A percentile compares a stretch with the other conserved stretches of the same genome.
Conservation (phyloP, 2,888 invertebrate species). For the Ophioninae sp. region DNA sequence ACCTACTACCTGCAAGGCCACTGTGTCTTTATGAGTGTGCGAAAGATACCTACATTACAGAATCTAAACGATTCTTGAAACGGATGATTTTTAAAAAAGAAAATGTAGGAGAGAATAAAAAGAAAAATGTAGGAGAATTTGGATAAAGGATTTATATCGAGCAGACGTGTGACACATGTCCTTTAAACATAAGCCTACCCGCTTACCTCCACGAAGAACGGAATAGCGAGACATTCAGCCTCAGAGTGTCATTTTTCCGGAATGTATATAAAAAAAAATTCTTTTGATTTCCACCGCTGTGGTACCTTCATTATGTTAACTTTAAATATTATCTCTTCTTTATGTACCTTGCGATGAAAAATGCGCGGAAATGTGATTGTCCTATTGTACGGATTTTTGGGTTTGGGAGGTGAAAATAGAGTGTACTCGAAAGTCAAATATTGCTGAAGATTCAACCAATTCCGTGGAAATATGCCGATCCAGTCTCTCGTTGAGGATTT, state of each 20-base stretch:
- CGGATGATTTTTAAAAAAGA: too few relatives aligned
- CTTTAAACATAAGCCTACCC: too few relatives aligned
- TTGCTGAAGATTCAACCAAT: constrained; percentile 66
- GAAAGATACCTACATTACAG: too few relatives aligned
- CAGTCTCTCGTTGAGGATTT: constrained; percentile 64
- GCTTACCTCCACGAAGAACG: too few relatives aligned
- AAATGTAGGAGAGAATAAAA: too few relatives aligned
- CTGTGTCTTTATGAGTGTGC: too few relatives aligned
- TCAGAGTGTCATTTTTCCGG: background rate
- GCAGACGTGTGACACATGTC: too few relatives aligned
- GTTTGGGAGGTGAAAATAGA: constrained; percentile 26
- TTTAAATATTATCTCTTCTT: background rate
- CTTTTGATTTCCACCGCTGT: background rate
- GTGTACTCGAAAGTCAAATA: constrained; percentile 68
- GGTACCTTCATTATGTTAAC: background rate
- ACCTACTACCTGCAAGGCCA: too few relatives aligned
- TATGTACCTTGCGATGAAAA: constrained; percentile 62
- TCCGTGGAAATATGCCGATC: constrained; percentile 66
- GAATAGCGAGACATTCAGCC: background rate
- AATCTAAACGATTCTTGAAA: too few relatives aligned
- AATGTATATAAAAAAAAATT: background rate
- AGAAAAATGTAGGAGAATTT: too few relatives aligned
- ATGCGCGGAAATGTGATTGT: constrained; percentile 54
- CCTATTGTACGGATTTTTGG: constrained; percentile 33
- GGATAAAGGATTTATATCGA: too few relatives aligned